Evolutionary conservation across 2,113 vertebrate species (phyloP).

Genomic region (Electrona antarctica): DNA sequence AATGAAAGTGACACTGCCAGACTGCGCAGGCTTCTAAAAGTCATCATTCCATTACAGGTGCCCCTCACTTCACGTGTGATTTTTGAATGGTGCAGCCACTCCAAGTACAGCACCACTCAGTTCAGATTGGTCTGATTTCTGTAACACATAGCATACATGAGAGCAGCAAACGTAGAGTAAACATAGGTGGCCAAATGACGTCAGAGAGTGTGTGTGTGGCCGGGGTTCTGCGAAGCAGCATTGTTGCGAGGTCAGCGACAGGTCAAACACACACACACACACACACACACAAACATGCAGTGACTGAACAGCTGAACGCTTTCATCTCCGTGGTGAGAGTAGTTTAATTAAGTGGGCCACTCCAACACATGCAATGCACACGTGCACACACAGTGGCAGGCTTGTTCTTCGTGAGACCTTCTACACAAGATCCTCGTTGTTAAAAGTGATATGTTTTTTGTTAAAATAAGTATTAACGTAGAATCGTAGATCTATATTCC

Average conservation of each 20-base stretch:
- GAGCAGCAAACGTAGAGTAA: background rate
- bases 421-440: no score
- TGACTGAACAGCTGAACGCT: slow-evolving; percentile 38
- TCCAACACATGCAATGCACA: slow-evolving; percentile 9
- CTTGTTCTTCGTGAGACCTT: no score
- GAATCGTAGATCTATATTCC: no score
- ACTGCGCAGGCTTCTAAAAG: no score
- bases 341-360: slow-evolving; percentile 46
- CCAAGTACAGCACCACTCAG: no score
- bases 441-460: no score
- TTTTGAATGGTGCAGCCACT: no score
- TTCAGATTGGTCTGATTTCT: background rate
- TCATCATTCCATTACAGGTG: no score
- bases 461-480: no score
- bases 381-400: no score
- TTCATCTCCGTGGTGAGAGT: slow-evolving; percentile 38
- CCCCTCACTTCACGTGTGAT: no score
- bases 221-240: background rate
- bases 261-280: slow-evolving; percentile 29
- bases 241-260: background rate
- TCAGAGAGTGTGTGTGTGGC: background rate
- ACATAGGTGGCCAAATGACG: background rate
- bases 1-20: no score
- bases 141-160: background rate
- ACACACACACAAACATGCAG: slow-evolving; percentile 30